Evolutionary conservation across 2,797 vertebrate genomes (phyloP).

Genomic region (Gambelia wislizenii): DNA sequence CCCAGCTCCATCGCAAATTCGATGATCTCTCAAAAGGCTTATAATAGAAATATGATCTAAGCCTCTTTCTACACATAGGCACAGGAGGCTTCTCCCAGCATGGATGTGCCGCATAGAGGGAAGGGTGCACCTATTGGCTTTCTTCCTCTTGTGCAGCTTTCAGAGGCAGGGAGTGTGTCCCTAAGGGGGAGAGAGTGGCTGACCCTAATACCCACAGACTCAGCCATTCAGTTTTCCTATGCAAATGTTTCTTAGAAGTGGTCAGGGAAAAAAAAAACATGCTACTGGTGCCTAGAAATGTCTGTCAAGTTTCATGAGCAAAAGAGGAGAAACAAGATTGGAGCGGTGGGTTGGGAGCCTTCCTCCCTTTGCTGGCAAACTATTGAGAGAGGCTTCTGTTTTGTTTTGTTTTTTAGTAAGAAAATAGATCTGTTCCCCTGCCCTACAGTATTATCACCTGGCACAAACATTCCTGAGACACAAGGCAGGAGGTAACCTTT

Average conservation of each 20-base stretch:
- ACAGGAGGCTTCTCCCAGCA: background rate
- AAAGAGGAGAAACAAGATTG: background rate
- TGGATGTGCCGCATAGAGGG: too few species aligned
- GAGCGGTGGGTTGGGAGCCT: background rate
- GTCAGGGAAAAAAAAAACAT: background rate
- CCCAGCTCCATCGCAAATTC: background rate
- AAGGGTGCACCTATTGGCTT: background rate
- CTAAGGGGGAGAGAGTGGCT: too few species aligned
- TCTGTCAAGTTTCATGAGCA: background rate
- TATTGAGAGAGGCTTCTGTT: background rate
- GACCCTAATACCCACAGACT: background rate
- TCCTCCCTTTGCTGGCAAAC: background rate
- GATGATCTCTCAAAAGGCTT: background rate
- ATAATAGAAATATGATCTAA: background rate
- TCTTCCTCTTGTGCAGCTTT: background rate
- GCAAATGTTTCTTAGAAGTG: slow-evolving; percentile 16
- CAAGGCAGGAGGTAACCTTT: background rate
- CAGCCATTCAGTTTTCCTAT: background rate
- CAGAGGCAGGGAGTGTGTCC: background rate
- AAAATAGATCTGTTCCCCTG: background rate
- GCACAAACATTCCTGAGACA: slow-evolving; percentile 3
- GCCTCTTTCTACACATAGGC: background rate
- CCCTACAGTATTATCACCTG: background rate
- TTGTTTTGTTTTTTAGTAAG: background rate
- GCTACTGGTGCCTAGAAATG: background rate